A percentile compares a stretch with the other conserved stretches of the same genome.
Conservation (phyloP, 2,888 invertebrate genomes). For the Diachrysia chrysitis region DNA sequence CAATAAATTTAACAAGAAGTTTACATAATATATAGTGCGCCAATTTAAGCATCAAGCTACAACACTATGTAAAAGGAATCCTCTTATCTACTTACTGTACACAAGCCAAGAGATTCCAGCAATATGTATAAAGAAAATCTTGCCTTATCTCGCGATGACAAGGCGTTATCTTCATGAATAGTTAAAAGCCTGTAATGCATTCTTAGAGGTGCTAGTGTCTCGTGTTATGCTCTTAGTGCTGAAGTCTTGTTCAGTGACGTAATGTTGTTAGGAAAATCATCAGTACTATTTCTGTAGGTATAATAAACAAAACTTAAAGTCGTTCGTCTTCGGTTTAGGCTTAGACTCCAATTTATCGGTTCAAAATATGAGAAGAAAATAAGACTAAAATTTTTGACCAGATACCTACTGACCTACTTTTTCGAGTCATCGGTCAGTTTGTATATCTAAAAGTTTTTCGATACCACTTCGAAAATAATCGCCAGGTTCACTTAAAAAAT, state of each 20-base stretch:
- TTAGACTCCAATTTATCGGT: too few relatives aligned
- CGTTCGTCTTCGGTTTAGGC: too few relatives aligned
- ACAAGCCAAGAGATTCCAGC: slow-evolving; percentile 13
- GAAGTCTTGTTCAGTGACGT: neutral
- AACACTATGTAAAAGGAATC: slow-evolving; percentile 14
- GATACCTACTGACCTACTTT: too few relatives aligned
- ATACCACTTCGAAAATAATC: too few relatives aligned
- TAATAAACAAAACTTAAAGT: too few relatives aligned
- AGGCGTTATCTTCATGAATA: slow-evolving; percentile 28
- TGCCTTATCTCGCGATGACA: slow-evolving; percentile 16
- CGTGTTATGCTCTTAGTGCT: neutral
- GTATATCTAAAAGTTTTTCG: too few relatives aligned
- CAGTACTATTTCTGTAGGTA: neutral
- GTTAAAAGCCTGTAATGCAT: neutral
- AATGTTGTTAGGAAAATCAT: neutral
- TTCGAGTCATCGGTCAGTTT: too few relatives aligned
- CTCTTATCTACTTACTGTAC: slow-evolving; percentile 13
- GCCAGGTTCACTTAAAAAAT: too few relatives aligned
- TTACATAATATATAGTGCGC: neutral
- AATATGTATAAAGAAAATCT: slow-evolving; percentile 29
- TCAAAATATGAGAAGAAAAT: too few relatives aligned
- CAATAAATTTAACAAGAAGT: too few relatives aligned
- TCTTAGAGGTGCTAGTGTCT: neutral
- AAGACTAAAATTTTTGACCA: too few relatives aligned
- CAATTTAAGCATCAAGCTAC: neutral